Evolutionary conservation across 2,888 invertebrate species (phyloP).

Genomic region (Leptinotarsa rubiginosa): DNA sequence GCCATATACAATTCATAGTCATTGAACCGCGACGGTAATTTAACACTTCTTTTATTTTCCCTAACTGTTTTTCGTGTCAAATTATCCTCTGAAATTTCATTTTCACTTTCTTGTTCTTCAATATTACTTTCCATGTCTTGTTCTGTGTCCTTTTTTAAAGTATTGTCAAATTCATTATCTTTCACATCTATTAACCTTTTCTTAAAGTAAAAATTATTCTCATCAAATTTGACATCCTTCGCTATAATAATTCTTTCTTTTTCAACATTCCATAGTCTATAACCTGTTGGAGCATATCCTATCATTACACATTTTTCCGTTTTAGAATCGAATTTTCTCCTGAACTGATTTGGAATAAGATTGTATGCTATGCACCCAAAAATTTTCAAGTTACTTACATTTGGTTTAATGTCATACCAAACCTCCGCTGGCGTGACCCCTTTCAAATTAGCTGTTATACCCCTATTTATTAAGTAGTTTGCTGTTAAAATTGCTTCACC

Average conservation of each 20-base stretch:
- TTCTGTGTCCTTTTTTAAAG: not conserved
- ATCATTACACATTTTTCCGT: constrained; percentile 40
- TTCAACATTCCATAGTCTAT: constrained; percentile 38
- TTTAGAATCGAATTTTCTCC: constrained; percentile 33
- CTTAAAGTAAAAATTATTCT: constrained; percentile 33
- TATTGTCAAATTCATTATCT: not conserved
- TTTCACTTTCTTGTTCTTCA: not conserved
- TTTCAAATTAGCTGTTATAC: not conserved
- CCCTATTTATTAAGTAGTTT: constrained; percentile 12
- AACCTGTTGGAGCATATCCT: constrained; percentile 39
- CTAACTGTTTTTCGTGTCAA: constrained; percentile 5
- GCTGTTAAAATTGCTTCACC: constrained; percentile 13
- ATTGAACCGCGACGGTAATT: constrained; percentile 32
- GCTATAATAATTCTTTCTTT: constrained; percentile 34
- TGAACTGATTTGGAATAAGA: constrained; percentile 13
- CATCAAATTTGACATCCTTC: constrained; percentile 44
- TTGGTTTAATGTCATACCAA: constrained; percentile 27
- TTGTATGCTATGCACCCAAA: constrained; percentile 23
- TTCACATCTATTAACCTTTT: constrained; percentile 1
- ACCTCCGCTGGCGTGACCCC: constrained; percentile 20
- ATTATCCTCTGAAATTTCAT: not conserved
- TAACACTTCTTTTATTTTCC: constrained; percentile 29
- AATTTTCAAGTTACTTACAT: constrained; percentile 20
- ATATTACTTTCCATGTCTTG: not conserved
- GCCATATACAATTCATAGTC: constrained; percentile 38